A percentile compares a stretch with the other conserved stretches of the same genome.
Evolutionary conservation across 2,888 invertebrate genomes (phyloP).

Genomic region (Dermolepida albohirtum): DNA sequence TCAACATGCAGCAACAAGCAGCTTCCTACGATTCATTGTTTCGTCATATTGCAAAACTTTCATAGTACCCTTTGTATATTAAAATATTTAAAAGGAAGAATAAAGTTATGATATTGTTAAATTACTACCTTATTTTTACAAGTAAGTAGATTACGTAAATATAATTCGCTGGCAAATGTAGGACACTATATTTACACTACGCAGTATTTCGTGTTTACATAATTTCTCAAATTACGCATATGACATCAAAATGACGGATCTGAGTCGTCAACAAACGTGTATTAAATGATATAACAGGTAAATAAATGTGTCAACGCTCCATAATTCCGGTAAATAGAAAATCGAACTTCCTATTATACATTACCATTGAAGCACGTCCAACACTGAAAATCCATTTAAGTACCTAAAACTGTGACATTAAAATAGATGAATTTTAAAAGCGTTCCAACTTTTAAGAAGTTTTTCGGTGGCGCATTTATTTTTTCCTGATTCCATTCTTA

Average conservation of each 20-base stretch:
- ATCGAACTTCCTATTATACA: conserved; percentile 34
- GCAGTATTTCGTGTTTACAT: no score
- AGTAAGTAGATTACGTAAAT: no score
- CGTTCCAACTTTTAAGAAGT: conserved; percentile 51
- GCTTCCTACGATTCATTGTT: no score
- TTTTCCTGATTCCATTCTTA: conserved; percentile 31
- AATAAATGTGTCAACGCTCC: conserved; percentile 12
- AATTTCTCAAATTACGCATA: no score
- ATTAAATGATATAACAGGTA: conserved; percentile 34
- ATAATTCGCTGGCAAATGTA: no score
- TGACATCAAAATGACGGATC: conserved; percentile 30
- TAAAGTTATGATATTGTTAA: no score
- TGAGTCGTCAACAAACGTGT: conserved; percentile 12
- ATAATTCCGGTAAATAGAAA: conserved; percentile 35
- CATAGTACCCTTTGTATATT: no score
- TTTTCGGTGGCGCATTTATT: conserved; percentile 44
- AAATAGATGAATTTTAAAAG: conserved; percentile 57
- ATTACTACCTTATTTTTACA: no score
- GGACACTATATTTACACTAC: no score
- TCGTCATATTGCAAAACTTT: no score
- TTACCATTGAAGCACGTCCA: conserved; percentile 37
- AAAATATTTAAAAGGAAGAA: no score
- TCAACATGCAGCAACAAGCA: no score
- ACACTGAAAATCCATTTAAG: conserved; percentile 60
- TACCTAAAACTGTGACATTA: conserved; percentile 53